A percentile compares a stretch with the other conserved stretches of the same genome.
Conservation (phyloP, 2,888 invertebrate genomes). For the Xanthorhoe designata region DNA sequence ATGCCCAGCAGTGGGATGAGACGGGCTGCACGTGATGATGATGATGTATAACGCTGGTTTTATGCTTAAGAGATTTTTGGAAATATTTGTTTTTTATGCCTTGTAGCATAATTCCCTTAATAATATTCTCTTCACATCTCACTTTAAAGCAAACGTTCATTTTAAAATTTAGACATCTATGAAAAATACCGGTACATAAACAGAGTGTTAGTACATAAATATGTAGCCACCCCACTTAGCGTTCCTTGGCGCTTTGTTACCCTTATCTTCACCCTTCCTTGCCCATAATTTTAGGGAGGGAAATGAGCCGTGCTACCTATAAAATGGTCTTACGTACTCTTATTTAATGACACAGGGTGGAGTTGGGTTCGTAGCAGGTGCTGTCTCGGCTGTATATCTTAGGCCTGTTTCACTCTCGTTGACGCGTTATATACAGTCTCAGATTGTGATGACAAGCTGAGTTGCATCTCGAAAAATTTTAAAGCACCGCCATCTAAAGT, state of each 20-base stretch:
- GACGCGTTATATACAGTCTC: background rate
- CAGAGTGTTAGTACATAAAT: constrained; percentile 42
- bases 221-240: constrained; percentile 46
- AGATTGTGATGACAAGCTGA: too few relatives aligned
- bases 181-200: constrained; percentile 32
- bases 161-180: too few relatives aligned
- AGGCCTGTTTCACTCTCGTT: background rate
- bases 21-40: too few relatives aligned
- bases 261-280: constrained; percentile 45
- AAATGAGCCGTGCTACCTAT: constrained; percentile 49
- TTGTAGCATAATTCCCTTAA: too few relatives aligned
- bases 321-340: constrained; percentile 38
- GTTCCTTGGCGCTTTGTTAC: constrained; percentile 45
- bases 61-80: too few relatives aligned
- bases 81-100: too few relatives aligned
- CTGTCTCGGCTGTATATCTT: constrained; percentile 13
- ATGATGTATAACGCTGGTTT: too few relatives aligned
- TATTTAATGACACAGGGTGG: constrained; percentile 32
- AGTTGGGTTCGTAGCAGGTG: constrained; percentile 30
- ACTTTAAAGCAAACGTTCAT: too few relatives aligned
- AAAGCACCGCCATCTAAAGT: too few relatives aligned
- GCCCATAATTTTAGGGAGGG: constrained; percentile 48
- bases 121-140: too few relatives aligned
- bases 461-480: too few relatives aligned
- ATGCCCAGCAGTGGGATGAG: too few relatives aligned